Conservation (phyloP, 2,797 vertebrate species). For the Sardinella longiceps region DNA sequence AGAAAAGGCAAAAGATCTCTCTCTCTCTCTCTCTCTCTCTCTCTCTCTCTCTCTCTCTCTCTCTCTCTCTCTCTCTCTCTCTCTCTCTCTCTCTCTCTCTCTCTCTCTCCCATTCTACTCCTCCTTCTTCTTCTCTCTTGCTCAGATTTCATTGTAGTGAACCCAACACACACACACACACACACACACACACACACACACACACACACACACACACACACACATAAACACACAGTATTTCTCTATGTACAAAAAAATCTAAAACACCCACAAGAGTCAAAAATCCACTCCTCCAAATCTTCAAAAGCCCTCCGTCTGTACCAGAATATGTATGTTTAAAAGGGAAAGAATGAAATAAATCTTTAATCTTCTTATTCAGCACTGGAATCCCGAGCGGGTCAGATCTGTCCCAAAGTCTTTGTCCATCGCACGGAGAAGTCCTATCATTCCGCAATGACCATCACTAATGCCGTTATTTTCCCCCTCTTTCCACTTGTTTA, state of each 20-base stretch:
- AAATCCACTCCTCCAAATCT: slow-evolving; percentile 46
- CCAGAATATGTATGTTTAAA: slow-evolving; percentile 49
- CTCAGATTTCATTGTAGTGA: background rate
- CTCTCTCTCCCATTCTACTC: background rate
- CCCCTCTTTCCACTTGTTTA: slow-evolving; percentile 46
- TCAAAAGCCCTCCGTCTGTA: slow-evolving; percentile 47
- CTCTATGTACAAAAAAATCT: background rate
- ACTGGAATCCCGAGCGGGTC: slow-evolving; percentile 29
- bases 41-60: background rate
- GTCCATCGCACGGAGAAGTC: slow-evolving; percentile 14
- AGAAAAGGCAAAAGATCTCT: slow-evolving; percentile 4
- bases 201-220: slow-evolving; percentile 6
- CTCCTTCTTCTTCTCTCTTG: background rate
- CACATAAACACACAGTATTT: background rate
- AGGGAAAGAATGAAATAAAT: slow-evolving; percentile 49
- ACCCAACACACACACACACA: background rate
- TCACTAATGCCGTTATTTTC: slow-evolving; percentile 44
- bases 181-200: background rate
- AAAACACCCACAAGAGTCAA: slow-evolving; percentile 36
- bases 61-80: background rate
- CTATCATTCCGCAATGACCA: slow-evolving; percentile 37
- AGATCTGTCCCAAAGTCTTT: slow-evolving; percentile 21
- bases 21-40: background rate
- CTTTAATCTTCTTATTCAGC: slow-evolving; percentile 53
- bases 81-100: background rate